phyloP scores from a whole-genome alignment of 2,113 vertebrate genomes.

The Noturus placidus region DNA sequence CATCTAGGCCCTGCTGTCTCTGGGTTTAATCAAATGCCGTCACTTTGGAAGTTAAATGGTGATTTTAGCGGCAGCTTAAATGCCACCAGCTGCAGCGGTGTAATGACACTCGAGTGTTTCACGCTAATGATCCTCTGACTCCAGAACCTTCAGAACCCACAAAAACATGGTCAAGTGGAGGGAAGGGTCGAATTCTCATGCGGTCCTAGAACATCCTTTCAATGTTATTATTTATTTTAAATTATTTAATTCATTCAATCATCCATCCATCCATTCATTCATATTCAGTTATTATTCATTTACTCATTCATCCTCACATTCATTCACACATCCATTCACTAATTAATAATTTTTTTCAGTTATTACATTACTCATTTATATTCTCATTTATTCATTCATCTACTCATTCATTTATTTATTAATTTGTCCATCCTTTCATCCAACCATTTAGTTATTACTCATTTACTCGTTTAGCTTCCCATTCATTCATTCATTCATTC shows the following conservation, averaged over 20 bases:
- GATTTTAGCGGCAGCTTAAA: conserved; percentile 36
- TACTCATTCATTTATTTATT: too few relatives aligned
- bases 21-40: not conserved
- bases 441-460: not conserved
- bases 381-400: too few relatives aligned
- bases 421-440: not conserved
- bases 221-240: not conserved
- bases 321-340: not conserved
- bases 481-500: not conserved
- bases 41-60: not conserved
- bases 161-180: conserved; percentile 14
- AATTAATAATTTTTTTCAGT: not conserved
- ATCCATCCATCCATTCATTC: not conserved
- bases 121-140: not conserved
- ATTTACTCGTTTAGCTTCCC: not conserved
- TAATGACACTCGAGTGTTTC: conserved; percentile 26
- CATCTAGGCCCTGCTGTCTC: not conserved
- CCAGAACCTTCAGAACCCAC: not conserved
- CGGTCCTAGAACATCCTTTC: not conserved
- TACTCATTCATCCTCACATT: not conserved
- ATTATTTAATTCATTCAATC: not conserved
- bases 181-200: not conserved
- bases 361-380: too few relatives aligned
- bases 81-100: conserved; percentile 24
- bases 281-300: not conserved